Conservation (phyloP, 2,888 invertebrate species). For the Himalopsyche anomala region DNA sequence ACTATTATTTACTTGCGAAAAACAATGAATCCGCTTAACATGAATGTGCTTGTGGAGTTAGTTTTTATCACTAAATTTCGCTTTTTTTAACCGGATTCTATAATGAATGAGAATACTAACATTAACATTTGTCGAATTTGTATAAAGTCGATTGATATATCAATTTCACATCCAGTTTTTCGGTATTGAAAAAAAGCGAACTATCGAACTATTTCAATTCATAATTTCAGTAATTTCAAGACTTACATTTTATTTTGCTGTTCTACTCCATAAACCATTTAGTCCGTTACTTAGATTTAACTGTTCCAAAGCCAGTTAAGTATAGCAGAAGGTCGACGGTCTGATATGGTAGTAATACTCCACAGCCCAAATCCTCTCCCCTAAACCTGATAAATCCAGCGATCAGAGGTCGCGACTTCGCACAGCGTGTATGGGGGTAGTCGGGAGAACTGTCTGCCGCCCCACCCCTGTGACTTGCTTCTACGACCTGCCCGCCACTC, state of each 20-base stretch:
- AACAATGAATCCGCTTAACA: too few species aligned
- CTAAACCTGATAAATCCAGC: conserved; percentile 33
- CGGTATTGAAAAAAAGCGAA: too few species aligned
- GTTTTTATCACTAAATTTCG: too few species aligned
- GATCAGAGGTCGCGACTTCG: conserved; percentile 42
- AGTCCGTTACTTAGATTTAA: not conserved
- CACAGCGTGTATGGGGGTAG: conserved; percentile 21
- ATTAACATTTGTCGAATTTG: too few species aligned
- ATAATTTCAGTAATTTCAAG: too few species aligned
- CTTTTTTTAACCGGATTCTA: too few species aligned
- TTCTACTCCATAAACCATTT: conserved; percentile 2
- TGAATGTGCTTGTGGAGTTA: too few species aligned
- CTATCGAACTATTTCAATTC: too few species aligned
- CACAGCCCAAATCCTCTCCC: not conserved
- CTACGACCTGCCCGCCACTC: not conserved
- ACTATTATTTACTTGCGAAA: too few species aligned
- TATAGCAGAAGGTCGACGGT: conserved; percentile 13
- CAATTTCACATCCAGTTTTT: too few species aligned
- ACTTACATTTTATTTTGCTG: not conserved
- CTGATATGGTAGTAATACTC: conserved; percentile 8
- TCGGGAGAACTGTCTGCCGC: conserved; percentile 3
- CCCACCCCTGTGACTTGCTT: not conserved
- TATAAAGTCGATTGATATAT: too few species aligned
- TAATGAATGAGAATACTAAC: too few species aligned
- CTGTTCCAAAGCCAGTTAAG: conserved; percentile 3